phyloP scores from a whole-genome alignment of 2,888 invertebrate species.

The Scrobipalpa atriplicella region DNA sequence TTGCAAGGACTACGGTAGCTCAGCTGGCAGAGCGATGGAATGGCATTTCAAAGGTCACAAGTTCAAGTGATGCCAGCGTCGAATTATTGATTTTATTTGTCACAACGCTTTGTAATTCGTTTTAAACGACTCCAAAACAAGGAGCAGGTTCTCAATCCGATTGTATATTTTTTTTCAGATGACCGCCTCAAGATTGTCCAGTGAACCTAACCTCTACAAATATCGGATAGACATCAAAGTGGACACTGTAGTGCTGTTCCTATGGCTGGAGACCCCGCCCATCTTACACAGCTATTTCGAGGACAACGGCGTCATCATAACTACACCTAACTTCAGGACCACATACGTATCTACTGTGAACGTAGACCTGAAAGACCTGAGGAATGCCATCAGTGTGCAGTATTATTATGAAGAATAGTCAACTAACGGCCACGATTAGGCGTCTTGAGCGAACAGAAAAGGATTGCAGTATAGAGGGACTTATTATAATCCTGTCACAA shows the following conservation, averaged over 20 bases:
- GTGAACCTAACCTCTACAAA: neutral
- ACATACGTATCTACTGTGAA: conserved; percentile 46
- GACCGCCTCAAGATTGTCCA: conserved; percentile 44
- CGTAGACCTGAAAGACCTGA: conserved; percentile 47
- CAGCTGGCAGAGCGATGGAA: too few relatives aligned
- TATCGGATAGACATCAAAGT: conserved; percentile 25
- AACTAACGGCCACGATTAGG: too few relatives aligned
- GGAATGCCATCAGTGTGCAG: conserved; percentile 57
- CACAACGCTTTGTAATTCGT: too few relatives aligned
- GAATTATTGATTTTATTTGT: too few relatives aligned
- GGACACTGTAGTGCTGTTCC: conserved; percentile 72
- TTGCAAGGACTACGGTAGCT: too few relatives aligned
- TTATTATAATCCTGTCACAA: too few relatives aligned
- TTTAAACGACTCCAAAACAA: too few relatives aligned
- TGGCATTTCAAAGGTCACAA: too few relatives aligned
- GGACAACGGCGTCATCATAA: conserved; percentile 87
- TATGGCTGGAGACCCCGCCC: conserved; percentile 85
- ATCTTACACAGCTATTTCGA: conserved; percentile 85
- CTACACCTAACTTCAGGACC: conserved; percentile 47
- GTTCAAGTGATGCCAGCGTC: too few relatives aligned
- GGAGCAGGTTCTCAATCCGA: too few relatives aligned
- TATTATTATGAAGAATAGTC: conserved; percentile 49
- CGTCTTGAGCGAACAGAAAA: too few relatives aligned
- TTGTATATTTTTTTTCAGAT: conserved; percentile 48
- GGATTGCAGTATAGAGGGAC: too few relatives aligned